Conservation (phyloP, 2,113 vertebrate species). For the Mus pahari region DNA sequence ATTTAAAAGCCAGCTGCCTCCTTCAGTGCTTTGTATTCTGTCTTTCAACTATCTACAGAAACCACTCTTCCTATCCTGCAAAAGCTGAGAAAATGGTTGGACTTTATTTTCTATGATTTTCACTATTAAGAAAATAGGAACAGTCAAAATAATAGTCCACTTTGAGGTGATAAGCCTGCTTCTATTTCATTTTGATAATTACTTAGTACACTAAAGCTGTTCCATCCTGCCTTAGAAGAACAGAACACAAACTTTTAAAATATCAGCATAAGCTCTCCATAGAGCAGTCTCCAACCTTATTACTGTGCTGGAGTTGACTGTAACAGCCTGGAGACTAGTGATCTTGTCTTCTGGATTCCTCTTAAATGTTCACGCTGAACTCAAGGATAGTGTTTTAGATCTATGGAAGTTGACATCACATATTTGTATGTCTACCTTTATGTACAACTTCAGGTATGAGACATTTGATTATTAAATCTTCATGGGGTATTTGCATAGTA, state of each 20-base stretch:
- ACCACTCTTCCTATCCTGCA: not conserved
- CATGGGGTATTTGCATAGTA: not conserved
- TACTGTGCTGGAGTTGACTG: not conserved
- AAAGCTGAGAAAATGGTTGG: not conserved
- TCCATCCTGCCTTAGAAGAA: not conserved
- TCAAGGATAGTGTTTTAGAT: not conserved
- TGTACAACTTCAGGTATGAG: not conserved
- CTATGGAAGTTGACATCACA: not conserved
- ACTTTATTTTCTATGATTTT: slow-evolving; percentile 53
- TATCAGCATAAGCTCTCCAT: not conserved
- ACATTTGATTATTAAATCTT: slow-evolving; percentile 32
- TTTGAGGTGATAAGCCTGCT: not conserved
- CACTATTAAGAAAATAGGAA: slow-evolving; percentile 14
- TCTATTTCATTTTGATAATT: slow-evolving; percentile 27
- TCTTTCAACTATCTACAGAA: not conserved
- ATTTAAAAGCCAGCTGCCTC: slow-evolving; percentile 10
- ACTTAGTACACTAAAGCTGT: not conserved
- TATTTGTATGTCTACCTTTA: not conserved
- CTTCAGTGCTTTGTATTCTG: not conserved
- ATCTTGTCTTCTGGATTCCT: not conserved
- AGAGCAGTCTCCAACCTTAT: not conserved
- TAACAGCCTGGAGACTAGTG: not conserved
- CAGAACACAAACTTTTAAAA: not conserved
- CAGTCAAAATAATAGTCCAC: slow-evolving; percentile 18
- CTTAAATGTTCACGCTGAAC: not conserved